Conservation (phyloP, 2,797 vertebrate genomes). For the Masticophis lateralis region DNA sequence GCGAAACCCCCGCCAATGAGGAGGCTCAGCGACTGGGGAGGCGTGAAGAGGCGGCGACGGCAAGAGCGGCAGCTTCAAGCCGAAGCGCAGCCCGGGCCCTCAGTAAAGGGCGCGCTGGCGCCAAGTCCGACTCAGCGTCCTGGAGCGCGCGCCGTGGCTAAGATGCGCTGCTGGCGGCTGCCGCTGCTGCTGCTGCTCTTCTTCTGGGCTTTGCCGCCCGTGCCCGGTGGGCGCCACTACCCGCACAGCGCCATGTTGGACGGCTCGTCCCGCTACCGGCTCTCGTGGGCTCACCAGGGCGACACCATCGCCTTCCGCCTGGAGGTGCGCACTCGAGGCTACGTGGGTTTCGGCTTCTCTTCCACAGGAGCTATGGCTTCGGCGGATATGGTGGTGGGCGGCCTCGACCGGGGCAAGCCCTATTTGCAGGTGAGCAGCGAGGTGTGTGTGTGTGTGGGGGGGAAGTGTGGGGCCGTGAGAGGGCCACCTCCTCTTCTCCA, state of each 20-base stretch:
- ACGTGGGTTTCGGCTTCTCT: constrained; percentile 85
- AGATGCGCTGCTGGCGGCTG: constrained; percentile 52
- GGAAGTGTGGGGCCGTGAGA: fast-evolving
- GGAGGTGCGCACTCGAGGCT: constrained; percentile 81
- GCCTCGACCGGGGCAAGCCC: constrained; percentile 78
- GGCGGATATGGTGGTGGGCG: constrained; percentile 82
- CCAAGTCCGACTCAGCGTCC: neutral
- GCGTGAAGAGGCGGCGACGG: neutral
- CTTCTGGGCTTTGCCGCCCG: constrained; percentile 42
- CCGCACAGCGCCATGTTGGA: constrained; percentile 76
- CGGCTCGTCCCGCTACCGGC: constrained; percentile 71
- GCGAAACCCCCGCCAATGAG: neutral
- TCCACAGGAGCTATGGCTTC: constrained; percentile 79
- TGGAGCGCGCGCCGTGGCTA: neutral
- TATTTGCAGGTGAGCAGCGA: constrained; percentile 78
- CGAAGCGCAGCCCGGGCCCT: neutral
- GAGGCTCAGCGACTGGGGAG: neutral
- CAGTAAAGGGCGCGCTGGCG: neutral
- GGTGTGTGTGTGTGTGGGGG: fast-evolving
- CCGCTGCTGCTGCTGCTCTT: constrained; percentile 45
- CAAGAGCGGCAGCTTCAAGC: neutral
- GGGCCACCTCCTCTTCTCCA: neutral
- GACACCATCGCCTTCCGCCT: constrained; percentile 73
- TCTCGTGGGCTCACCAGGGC: constrained; percentile 75
- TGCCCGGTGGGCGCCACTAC: constrained; percentile 42